phyloP scores from a whole-genome alignment of 2,888 invertebrate genomes.

The Cosmorhoe ocellata region DNA sequence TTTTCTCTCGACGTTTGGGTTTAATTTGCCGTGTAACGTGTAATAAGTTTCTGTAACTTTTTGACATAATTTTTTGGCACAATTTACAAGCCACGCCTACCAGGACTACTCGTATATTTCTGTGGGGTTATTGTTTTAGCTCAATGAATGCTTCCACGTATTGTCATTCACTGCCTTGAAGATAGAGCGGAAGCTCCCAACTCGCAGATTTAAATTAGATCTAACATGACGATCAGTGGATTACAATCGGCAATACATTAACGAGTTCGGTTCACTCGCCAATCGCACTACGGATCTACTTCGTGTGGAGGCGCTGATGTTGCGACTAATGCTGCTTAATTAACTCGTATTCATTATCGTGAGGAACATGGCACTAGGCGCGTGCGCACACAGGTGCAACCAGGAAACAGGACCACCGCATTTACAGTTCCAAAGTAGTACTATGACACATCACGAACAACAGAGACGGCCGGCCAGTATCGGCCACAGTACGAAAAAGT shows the following conservation, averaged over 20 bases:
- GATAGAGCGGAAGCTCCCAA: background rate
- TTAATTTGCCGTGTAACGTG: no score
- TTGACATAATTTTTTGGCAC: no score
- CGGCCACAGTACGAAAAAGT: background rate
- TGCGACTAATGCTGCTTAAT: slow-evolving; percentile 77
- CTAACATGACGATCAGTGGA: slow-evolving; percentile 24
- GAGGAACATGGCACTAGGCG: slow-evolving; percentile 52
- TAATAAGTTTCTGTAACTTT: no score
- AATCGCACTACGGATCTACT: slow-evolving; percentile 64
- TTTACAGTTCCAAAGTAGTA: slow-evolving; percentile 4
- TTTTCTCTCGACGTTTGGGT: no score
- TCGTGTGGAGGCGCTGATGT: slow-evolving; percentile 78
- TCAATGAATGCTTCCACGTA: no score
- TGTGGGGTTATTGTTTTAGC: no score
- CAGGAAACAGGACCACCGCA: slow-evolving; percentile 52
- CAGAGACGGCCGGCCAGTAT: background rate
- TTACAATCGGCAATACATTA: slow-evolving; percentile 43
- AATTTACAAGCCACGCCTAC: no score
- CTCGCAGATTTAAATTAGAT: slow-evolving; percentile 14
- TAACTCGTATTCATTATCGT: slow-evolving; percentile 80
- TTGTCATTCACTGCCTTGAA: no score
- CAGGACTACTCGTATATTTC: no score
- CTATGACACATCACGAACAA: background rate
- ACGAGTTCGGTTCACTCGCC: slow-evolving; percentile 54
- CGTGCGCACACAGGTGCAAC: slow-evolving; percentile 59